Evolutionary conservation across 2,113 vertebrate genomes (phyloP), one percentile per base, ranked within the genome.

Genomic region (Butastur rufipennis): DNA sequence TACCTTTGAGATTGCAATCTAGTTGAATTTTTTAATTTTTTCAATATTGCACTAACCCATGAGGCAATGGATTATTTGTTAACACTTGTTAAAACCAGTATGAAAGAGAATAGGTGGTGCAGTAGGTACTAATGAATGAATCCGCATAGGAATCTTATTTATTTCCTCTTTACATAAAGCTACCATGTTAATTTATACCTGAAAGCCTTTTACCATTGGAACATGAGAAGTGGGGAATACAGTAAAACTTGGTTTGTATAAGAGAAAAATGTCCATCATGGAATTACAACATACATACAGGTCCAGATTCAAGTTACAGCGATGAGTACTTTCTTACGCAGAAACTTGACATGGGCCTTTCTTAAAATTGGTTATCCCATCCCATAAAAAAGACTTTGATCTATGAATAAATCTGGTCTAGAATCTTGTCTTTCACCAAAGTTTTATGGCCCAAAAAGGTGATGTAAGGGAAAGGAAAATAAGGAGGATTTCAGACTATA

Each of bases 331-430:
- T 72, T 23, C 19, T 67, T 65, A 26, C 34, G 13, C 43, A 82
- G 43, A 74, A 92, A 48, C 19, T 18, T 2, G 3, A 38, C 13
- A 25, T 0, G 0, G 11, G 9, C 14, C 21, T 77, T 50, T 43
- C 34, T 87, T 75, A 23, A 72, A 79, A 62, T 38, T 47, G 11
- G 1, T 50, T 78, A 32, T 56, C 75, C 34, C 22, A 52, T 48
- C n/a, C 27, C 27, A 66, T 40, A 6, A 74, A 67, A 73, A 62
- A 58, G 4, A 58, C 52, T 78, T 43, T 43, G 32, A 55, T 55
- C 42, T 79, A 10, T 47, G 43, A 81, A 55, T 89, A 53, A 68
- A 34, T 50, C 32, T 81, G 48, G 31, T 61, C 62, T 93, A 22
- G n/a, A 42, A 63, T 90, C 52, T 71, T 77, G 52, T 26, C 50